phyloP scores from a whole-genome alignment of 2,113 vertebrate species.

The Atherinomorus stipes region DNA sequence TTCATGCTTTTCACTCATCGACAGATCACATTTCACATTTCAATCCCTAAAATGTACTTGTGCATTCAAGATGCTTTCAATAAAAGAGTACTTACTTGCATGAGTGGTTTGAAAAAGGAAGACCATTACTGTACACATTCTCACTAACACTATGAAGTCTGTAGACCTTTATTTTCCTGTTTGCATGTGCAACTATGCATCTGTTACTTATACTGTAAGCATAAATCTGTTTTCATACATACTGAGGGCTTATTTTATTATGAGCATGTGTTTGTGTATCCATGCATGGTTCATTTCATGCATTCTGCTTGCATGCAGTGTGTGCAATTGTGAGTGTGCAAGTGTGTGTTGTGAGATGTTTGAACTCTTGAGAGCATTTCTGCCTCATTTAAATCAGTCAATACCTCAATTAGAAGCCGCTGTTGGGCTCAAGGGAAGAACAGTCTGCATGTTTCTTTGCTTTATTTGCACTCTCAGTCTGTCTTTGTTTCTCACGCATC shows the following conservation, averaged over 20 bases:
- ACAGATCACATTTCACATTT: constrained; percentile 76
- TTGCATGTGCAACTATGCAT: constrained; percentile 15
- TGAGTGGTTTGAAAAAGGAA: constrained; percentile 76
- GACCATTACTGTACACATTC: constrained; percentile 67
- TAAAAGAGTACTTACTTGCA: constrained; percentile 72
- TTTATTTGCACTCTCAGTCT: constrained; percentile 53
- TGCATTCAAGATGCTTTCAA: constrained; percentile 62
- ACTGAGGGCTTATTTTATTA: background rate
- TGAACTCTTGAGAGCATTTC: constrained; percentile 77
- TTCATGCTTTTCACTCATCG: constrained; percentile 51
- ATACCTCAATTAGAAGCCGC: constrained; percentile 83
- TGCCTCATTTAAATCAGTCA: constrained; percentile 86
- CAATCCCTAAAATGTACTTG: constrained; percentile 71
- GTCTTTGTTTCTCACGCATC: constrained; percentile 44
- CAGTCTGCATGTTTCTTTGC: constrained; percentile 70
- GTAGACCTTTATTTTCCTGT: constrained; percentile 14
- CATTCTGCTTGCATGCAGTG: constrained; percentile 10
- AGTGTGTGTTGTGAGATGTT: constrained; percentile 36
- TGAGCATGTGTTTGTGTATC: background rate
- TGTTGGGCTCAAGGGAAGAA: constrained; percentile 72
- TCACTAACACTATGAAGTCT: constrained; percentile 29
- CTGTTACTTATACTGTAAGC: constrained; percentile 29
- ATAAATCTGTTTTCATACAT: background rate
- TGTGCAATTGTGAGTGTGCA: constrained; percentile 20
- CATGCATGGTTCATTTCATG: background rate